phyloP scores from a whole-genome alignment of 1,140 invertebrate genomes.

The Epicauta chinensis region DNA sequence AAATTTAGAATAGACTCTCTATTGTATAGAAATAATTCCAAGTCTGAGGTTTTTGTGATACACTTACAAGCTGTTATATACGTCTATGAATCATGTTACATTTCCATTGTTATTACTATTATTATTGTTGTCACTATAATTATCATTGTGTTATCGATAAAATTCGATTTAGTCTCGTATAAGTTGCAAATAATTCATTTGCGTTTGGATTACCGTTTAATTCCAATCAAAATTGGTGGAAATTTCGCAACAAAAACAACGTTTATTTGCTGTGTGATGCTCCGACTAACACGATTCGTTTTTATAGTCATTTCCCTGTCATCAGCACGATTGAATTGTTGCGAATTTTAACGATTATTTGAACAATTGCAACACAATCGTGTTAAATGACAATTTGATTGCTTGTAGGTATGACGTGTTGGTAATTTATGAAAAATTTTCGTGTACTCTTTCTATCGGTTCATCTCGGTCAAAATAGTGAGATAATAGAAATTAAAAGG shows the following conservation, averaged over 20 bases:
- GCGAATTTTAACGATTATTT: conserved; percentile 18
- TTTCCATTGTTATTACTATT: no score
- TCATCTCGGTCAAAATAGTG: no score
- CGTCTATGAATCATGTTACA: conserved; percentile 25
- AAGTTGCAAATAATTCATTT: no score
- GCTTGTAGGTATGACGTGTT: conserved; percentile 9
- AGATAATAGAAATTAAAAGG: no score
- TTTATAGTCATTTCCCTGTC: conserved; percentile 11
- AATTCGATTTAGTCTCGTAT: no score
- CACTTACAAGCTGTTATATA: conserved; percentile 25
- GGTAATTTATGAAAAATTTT: no score
- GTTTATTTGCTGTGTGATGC: background rate
- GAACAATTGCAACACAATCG: conserved; percentile 17
- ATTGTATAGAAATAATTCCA: conserved; percentile 16
- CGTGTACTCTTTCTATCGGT: no score
- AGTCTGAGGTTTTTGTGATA: conserved; percentile 24
- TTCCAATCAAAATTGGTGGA: no score
- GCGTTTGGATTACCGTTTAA: no score
- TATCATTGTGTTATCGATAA: no score
- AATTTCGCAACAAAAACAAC: no score
- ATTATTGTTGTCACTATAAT: no score
- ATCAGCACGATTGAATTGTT: conserved; percentile 18
- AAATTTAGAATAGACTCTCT: conserved; percentile 24
- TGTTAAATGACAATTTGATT: conserved; percentile 14
- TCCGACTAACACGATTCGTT: conserved; percentile 6